These are phyloP conservation scores for Troglohyphantes excavatus DNA, from an alignment of 2,888 invertebrate species.

Conservation along the genomic window DNA sequence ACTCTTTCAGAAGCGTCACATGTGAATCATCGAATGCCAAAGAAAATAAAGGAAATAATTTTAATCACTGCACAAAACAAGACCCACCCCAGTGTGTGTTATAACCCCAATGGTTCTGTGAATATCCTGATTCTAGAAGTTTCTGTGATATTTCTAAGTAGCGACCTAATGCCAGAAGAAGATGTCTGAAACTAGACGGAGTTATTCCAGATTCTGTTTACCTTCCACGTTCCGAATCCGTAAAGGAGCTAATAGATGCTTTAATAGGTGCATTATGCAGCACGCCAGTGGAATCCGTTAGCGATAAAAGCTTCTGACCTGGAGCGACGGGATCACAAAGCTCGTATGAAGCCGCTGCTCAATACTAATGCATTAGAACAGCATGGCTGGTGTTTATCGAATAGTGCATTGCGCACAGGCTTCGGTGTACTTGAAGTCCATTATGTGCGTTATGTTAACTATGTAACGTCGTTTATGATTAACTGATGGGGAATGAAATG, in stretches of 20 bases:
- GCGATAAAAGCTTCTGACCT: conserved; percentile 17
- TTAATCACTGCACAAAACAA: too few species aligned
- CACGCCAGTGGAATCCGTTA: conserved; percentile 38
- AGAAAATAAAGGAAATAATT: too few species aligned
- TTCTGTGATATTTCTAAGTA: too few species aligned
- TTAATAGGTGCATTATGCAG: conserved; percentile 44
- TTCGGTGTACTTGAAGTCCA: background rate
- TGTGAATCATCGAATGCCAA: too few species aligned
- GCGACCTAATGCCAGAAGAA: too few species aligned
- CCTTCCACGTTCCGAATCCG: conserved; percentile 8
- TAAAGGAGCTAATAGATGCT: conserved; percentile 26
- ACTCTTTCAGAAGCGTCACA: too few species aligned
- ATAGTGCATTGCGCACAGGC: background rate
- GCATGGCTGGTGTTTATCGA: background rate
- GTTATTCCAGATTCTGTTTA: conserved; percentile 32
- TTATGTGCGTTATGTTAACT: background rate
- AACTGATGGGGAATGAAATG: background rate
- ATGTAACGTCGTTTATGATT: background rate
- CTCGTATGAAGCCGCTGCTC: background rate
- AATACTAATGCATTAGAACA: background rate
- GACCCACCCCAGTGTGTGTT: too few species aligned
- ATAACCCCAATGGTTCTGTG: too few species aligned
- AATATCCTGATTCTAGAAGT: too few species aligned
- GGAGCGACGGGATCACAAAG: background rate
- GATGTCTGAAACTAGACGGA: background rate